A percentile compares a stretch with the other conserved stretches of the same genome.
phyloP scores from a whole-genome alignment of 2,113 vertebrate species.

The Callipepla squamata region DNA sequence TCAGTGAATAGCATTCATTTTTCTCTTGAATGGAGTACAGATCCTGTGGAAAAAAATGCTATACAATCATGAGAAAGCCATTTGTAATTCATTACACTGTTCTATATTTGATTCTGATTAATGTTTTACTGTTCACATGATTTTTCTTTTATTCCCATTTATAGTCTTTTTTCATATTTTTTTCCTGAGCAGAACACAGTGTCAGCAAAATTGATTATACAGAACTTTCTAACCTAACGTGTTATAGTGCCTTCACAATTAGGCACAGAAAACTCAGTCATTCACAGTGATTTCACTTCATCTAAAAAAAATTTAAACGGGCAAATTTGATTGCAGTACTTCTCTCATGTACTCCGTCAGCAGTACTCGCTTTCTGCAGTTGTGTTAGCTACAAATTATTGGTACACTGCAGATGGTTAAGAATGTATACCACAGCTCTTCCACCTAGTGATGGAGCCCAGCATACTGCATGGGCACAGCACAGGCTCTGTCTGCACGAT shows the following conservation, averaged over 20 bases:
- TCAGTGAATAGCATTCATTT: conserved; percentile 64
- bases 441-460: neutral
- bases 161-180: conserved; percentile 50
- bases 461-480: neutral
- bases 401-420: neutral
- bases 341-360: neutral
- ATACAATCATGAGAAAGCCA: conserved; percentile 63
- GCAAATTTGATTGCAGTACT: conserved; percentile 3
- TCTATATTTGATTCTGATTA: conserved; percentile 71
- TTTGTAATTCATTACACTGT: conserved; percentile 67
- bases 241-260: conserved; percentile 21
- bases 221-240: conserved; percentile 47
- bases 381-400: neutral
- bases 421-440: neutral
- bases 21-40: conserved; percentile 65
- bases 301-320: neutral
- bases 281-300: conserved; percentile 35
- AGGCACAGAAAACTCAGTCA: conserved; percentile 21
- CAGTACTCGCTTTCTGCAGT: neutral
- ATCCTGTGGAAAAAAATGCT: conserved; percentile 60
- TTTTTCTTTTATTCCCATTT: conserved; percentile 68
- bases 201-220: conserved; percentile 49
- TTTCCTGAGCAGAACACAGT: conserved; percentile 50
- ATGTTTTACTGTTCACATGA: conserved; percentile 60
- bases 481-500: neutral